These are phyloP conservation scores for Harlomillsia oculata DNA, from an alignment of 1,140 invertebrate species.

Conservation along the genomic window DNA sequence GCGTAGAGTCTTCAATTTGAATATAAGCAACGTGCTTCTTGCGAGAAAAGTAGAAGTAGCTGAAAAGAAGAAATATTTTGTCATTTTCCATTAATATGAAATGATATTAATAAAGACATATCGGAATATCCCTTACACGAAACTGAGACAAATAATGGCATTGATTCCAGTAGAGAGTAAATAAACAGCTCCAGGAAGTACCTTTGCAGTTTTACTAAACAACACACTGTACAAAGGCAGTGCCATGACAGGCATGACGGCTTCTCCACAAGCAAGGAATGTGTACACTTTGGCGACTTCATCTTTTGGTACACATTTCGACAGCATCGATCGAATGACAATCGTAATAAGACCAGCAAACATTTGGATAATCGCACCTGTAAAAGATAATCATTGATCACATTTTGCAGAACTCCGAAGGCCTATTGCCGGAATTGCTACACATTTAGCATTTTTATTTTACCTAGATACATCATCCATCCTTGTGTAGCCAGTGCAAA, in stretches of 20 bases:
- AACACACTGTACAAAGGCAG: conserved; percentile 20
- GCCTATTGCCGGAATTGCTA: background rate
- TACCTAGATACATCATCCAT: conserved; percentile 30
- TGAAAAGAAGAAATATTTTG: too few species aligned
- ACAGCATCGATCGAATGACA: conserved; percentile 28
- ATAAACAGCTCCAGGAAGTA: conserved; percentile 20
- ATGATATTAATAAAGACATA: too few species aligned
- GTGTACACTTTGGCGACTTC: conserved; percentile 30
- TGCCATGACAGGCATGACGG: conserved; percentile 25
- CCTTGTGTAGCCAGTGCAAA: conserved; percentile 4
- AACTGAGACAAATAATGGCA: conserved; percentile 1
- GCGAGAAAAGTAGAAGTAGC: too few species aligned
- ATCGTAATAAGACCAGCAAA: conserved; percentile 20
- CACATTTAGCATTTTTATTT: background rate
- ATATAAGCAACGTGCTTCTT: too few species aligned
- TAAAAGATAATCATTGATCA: background rate
- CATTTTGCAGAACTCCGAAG: background rate
- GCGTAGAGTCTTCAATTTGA: too few species aligned
- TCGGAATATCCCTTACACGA: conserved; percentile 10
- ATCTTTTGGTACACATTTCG: conserved; percentile 24
- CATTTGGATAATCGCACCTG: conserved; percentile 25
- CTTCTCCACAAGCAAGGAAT: conserved; percentile 25
- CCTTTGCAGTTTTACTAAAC: conserved; percentile 4
- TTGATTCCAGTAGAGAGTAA: conserved; percentile 3
- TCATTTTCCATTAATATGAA: too few species aligned